These are phyloP conservation scores for Hirundo rustica DNA, from an alignment of 2,797 vertebrate species.

Conservation along the genomic window DNA sequence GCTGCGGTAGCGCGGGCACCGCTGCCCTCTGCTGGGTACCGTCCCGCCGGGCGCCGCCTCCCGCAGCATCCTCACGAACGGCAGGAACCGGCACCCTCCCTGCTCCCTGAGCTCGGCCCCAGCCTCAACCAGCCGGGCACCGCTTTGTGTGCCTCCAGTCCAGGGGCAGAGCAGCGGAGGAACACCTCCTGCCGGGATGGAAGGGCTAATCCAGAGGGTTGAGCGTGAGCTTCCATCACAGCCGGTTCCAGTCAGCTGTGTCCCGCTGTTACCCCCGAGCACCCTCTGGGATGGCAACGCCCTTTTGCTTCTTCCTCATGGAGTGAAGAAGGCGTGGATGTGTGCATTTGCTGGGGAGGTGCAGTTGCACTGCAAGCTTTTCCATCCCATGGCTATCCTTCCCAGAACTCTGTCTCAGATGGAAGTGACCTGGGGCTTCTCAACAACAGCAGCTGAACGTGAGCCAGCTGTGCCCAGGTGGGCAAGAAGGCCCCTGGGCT, in stretches of 20 bases:
- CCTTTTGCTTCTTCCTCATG: background rate
- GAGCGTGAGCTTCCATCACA: background rate
- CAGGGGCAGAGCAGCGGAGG: background rate
- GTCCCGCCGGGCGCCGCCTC: background rate
- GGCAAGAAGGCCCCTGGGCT: background rate
- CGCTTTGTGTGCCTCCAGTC: background rate
- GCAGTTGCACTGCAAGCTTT: background rate
- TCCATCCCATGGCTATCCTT: background rate
- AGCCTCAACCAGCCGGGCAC: background rate
- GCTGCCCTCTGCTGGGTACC: conserved; percentile 5
- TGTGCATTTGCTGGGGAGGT: background rate
- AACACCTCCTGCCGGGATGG: background rate
- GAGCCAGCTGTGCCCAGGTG: background rate
- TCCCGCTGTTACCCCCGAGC: background rate
- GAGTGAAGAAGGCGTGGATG: rapidly evolving
- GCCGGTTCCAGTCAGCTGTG: no score
- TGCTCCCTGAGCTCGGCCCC: background rate
- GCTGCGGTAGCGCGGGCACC: background rate
- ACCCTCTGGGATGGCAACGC: background rate
- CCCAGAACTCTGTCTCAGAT: background rate
- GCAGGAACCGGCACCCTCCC: background rate
- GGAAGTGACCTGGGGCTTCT: background rate
- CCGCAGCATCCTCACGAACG: background rate
- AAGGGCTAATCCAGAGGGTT: background rate
- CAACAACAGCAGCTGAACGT: background rate